Evolutionary conservation across 1,140 invertebrate species (phyloP), one percentile per base, ranked within the genome.

Genomic region (Lordiphosa mommai): DNA sequence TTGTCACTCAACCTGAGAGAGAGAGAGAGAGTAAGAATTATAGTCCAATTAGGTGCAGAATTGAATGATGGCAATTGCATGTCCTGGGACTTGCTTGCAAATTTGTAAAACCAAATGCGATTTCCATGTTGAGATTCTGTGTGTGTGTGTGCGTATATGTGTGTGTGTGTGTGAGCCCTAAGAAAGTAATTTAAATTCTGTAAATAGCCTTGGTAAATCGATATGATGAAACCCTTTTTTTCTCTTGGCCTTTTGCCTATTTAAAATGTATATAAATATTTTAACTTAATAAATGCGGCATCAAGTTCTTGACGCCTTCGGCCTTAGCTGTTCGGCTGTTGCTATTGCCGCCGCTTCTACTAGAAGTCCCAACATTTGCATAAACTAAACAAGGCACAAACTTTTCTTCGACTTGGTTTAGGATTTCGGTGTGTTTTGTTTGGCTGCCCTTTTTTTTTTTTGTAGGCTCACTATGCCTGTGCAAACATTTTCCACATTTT

Each of bases 121-220:
- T 66, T 67, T 58, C 41, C 52, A 66, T 58, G 40, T 51, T 32
- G 61, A 52, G 38, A 41, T 20, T 12, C 4, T 37, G 10, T 44
- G 8, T 6, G 3, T 4, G 9, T 40, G 5, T 3, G 14, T 2
- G 14, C 27, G 29, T 40, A n/a, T 27, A 9, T 57, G 30, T 44
- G 29, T 34, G 17, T 53, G 17, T 36, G 16, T 43, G 17, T 34
- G 14, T 33, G 16, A 20, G 38, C 9, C 16, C 1, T 17, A 17
- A 17, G 38, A 41, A 41, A 41, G 38, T 41, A 41, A 41, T 41
- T 41, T 41, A 16, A 41, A 14, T 41, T 41, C 38, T 17, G 38
- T 41, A 41, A 41, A 41, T 41, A 41, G 17, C 38, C 20, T 41
- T 16, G 17, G 38, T 41, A 41, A 41, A 41, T 41, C 38, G 38